Base-by-base conservation (phyloP, 2,113 vertebrate genomes). In the Miniopterus natalensis region DNA sequence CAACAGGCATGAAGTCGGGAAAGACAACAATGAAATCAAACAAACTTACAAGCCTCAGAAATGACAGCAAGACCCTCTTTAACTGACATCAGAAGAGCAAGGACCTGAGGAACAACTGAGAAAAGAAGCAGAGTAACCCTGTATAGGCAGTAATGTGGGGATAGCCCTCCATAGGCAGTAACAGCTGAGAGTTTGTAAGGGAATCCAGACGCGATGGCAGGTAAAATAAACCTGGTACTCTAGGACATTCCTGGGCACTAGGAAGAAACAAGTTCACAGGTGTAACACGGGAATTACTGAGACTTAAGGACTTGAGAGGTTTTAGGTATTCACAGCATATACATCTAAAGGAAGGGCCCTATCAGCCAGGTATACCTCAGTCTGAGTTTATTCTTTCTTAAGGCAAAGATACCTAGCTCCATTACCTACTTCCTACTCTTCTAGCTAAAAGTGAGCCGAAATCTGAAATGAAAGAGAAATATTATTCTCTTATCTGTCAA, bases 381-480 rank as follows among this genome's bases (percentile, higher is more conserved):
- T 42, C 14, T n/a, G 18, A 94, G 31, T 59, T 79, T 31, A 79
- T 40, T 40, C 57, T 85, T 66, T 83, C 53, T 45, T 77, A 87
- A 94, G 51, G 63, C 51, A 42, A 84, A 77, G 71, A 90, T 36
- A 68, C 45, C 29, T 23, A 40, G 68, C 53, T 88, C 71, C 5
- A 61, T 27, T 42, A 84, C 23, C 53, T 66, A 59, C 20, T 66
- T 87, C 21, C 17, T 73, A 47, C 45, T 86, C 83, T 55, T 74
- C 63, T n/a, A 84, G 36, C 42, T 73, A 83, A 84, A 77, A 47
- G 9, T 42, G 2, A 86, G 63, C 36, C 55, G n/a, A 75, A 84
- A 80, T 47, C 25, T 83, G 74, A 92, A 93, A 77, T 57, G 36
- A 90, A 88, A 93, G 6, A 59, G 42, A 90, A 88, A 81, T 11